These are phyloP conservation scores for Gymnothorax javanicus DNA, from an alignment of 2,797 vertebrate species.

Conservation along the genomic window DNA sequence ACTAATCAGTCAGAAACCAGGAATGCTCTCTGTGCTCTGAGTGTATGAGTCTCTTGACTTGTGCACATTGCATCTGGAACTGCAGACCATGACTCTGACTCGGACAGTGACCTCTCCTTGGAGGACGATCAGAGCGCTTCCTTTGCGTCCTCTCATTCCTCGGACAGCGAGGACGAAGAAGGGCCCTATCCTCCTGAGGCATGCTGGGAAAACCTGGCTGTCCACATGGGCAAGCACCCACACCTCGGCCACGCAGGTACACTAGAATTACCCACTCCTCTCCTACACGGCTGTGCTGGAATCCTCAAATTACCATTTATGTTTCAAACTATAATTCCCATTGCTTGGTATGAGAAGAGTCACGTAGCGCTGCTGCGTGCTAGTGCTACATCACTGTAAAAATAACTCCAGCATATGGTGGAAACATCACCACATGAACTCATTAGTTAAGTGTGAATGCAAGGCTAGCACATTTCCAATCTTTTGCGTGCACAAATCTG, in stretches of 20 bases:
- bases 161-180: slow-evolving; percentile 88
- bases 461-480: background rate
- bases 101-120: slow-evolving; percentile 90
- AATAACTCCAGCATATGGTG: background rate
- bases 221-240: slow-evolving; percentile 70
- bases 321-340: too few relatives aligned
- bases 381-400: background rate
- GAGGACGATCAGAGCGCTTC: slow-evolving; percentile 92
- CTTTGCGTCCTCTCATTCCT: slow-evolving; percentile 89
- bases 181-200: slow-evolving; percentile 74
- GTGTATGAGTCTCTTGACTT: background rate
- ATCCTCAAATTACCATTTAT: background rate
- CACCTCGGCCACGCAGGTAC: slow-evolving; percentile 71
- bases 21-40: background rate
- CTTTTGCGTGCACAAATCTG: background rate
- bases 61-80: background rate
- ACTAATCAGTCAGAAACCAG: too few relatives aligned
- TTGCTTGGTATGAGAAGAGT: too few relatives aligned
- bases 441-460: background rate
- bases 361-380: background rate
- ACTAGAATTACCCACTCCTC: background rate
- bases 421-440: background rate
- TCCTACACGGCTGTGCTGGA: background rate
- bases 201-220: slow-evolving; percentile 85
- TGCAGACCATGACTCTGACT: slow-evolving; percentile 85